Conservation (phyloP, 2,113 vertebrate genomes). For the Rhabdomys dilectus region DNA sequence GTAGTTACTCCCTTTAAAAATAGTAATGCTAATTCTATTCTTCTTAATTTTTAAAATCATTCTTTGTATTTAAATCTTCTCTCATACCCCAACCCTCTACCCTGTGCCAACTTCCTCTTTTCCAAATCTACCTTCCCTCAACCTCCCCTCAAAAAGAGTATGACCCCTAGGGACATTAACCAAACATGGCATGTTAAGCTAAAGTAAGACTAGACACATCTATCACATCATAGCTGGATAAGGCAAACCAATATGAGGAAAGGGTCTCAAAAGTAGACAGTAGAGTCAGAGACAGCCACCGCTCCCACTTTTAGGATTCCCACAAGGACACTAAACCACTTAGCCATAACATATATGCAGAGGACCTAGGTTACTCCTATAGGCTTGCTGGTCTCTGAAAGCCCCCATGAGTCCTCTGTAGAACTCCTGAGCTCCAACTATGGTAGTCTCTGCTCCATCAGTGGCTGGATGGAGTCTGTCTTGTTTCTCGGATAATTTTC, state of each 20-base stretch:
- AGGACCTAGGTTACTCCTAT: neutral
- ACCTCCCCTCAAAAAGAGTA: neutral
- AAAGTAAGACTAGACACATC: neutral
- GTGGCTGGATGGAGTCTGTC: neutral
- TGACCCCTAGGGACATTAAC: neutral
- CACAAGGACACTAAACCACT: neutral
- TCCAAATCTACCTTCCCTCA: neutral
- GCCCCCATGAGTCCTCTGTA: neutral
- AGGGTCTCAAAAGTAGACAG: neutral
- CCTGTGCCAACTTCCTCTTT: neutral
- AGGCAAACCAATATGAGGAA: neutral
- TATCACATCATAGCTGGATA: neutral
- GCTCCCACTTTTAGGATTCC: neutral
- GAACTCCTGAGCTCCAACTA: neutral
- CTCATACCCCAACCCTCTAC: neutral
- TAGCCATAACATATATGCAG: neutral
- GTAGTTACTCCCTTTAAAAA: slow-evolving; percentile 8
- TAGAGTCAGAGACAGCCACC: neutral
- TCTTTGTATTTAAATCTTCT: too few relatives aligned
- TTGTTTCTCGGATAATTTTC: neutral
- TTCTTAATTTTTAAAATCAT: neutral
- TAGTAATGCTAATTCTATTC: neutral
- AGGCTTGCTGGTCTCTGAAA: neutral
- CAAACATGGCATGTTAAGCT: neutral
- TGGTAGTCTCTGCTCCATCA: neutral